A percentile compares a stretch with the other conserved stretches of the same genome.
phyloP scores from a whole-genome alignment of 2,888 invertebrate species.

The Odontomyia ornata region DNA sequence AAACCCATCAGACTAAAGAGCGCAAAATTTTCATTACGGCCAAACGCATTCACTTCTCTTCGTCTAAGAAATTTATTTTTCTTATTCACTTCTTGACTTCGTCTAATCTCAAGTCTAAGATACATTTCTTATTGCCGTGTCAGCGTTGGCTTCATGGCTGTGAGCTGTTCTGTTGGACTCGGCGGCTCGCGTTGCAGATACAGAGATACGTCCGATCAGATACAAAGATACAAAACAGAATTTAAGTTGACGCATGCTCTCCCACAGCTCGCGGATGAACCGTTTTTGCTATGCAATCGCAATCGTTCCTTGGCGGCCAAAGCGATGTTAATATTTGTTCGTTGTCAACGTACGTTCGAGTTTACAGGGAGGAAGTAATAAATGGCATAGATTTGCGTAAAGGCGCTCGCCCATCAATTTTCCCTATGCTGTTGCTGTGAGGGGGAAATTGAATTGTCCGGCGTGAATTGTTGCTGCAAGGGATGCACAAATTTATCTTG shows the following conservation, averaged over 20 bases:
- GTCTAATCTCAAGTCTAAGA: neutral
- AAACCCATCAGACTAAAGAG: neutral
- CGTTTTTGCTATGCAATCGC: neutral
- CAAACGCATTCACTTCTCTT: slow-evolving; percentile 2
- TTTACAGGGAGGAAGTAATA: neutral
- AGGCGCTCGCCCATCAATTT: neutral
- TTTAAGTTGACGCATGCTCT: neutral
- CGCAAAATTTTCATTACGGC: neutral
- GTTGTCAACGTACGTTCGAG: neutral
- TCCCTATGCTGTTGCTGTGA: neutral
- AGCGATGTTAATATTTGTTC: neutral
- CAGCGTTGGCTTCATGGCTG: neutral
- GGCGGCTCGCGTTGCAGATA: no score
- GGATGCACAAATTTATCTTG: neutral
- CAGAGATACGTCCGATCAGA: neutral
- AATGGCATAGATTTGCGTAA: neutral
- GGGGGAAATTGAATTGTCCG: neutral
- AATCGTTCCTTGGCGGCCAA: no score
- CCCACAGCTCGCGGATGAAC: neutral
- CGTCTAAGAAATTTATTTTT: neutral
- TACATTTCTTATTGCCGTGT: neutral
- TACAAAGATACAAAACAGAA: no score
- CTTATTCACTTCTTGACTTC: neutral
- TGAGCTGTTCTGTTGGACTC: neutral
- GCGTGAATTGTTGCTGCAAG: neutral